Conservation (phyloP, 2,113 vertebrate genomes). For the Charina bottae region DNA sequence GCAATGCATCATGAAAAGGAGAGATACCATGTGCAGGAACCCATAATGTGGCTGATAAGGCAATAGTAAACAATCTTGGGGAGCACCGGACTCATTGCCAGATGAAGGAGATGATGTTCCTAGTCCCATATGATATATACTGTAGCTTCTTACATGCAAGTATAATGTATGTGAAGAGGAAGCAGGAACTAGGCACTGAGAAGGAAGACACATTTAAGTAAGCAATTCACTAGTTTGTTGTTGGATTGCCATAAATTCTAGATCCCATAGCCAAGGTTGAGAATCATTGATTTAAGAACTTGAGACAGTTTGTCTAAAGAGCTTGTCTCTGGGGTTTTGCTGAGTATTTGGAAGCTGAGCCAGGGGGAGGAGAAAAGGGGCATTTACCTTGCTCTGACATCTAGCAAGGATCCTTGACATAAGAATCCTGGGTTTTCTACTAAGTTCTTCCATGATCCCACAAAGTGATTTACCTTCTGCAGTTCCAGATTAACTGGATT, state of each 20-base stretch:
- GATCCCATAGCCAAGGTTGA: neutral
- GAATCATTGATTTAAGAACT: neutral
- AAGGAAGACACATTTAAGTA: neutral
- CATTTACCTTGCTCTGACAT: neutral
- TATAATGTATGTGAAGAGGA: neutral
- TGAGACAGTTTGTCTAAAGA: neutral
- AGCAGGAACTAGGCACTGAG: neutral
- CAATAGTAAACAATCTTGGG: neutral
- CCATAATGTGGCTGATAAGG: neutral
- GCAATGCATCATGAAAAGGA: neutral
- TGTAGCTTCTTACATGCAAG: neutral
- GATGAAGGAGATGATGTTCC: neutral
- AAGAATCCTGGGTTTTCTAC: slow-evolving; percentile 8
- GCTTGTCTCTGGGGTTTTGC: neutral
- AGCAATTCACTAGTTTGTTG: neutral
- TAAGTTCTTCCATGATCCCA: neutral
- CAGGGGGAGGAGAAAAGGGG: neutral
- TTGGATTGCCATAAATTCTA: neutral
- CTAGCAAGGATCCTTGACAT: neutral
- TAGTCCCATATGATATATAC: neutral
- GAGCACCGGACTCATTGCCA: neutral
- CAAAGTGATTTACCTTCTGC: slow-evolving; percentile 52
- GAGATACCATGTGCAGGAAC: neutral
- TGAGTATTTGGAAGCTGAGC: neutral
- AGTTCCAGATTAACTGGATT: slow-evolving; percentile 43